Percentiles rank a stretch among this genome's conserved stretches.
phyloP scores from a whole-genome alignment of 2,888 invertebrate species.

The Polydrusus pterygomalis region DNA sequence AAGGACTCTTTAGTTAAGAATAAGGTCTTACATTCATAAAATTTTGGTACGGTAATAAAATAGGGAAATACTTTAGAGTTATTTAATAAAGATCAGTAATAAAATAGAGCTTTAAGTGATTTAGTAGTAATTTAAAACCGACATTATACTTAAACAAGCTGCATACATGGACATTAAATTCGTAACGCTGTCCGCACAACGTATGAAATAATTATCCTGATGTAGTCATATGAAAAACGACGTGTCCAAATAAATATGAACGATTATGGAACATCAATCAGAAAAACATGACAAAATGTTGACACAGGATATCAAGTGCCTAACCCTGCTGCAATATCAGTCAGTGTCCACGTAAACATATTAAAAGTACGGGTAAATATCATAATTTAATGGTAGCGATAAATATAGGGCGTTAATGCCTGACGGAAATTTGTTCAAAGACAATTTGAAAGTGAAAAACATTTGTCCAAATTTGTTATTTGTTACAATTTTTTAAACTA shows the following conservation, averaged over 20 bases:
- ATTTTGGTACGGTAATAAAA: no score
- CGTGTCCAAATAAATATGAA: constrained; percentile 43
- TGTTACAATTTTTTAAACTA: no score
- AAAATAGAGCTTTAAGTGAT: constrained; percentile 25
- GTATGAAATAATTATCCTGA: constrained; percentile 52
- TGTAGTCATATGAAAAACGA: constrained; percentile 49
- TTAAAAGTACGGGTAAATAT: constrained; percentile 28
- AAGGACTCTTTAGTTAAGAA: no score
- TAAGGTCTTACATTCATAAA: no score
- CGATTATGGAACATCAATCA: constrained; percentile 48
- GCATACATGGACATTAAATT: constrained; percentile 37
- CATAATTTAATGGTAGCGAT: constrained; percentile 17
- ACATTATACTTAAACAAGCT: constrained; percentile 44
- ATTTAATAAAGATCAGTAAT: not conserved
- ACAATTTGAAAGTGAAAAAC: no score
- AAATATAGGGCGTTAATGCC: not conserved
- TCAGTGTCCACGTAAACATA: constrained; percentile 31
- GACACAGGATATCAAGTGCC: constrained; percentile 24
- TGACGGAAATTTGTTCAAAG: not conserved
- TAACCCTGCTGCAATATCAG: constrained; percentile 22
- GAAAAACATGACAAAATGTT: constrained; percentile 32
- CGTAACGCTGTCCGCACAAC: constrained; percentile 18
- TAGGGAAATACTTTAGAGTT: no score
- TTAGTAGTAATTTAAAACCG: constrained; percentile 49
- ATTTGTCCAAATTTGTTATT: no score